Conservation (phyloP, 2,888 invertebrate genomes). For the Tachystola acroxantha region DNA sequence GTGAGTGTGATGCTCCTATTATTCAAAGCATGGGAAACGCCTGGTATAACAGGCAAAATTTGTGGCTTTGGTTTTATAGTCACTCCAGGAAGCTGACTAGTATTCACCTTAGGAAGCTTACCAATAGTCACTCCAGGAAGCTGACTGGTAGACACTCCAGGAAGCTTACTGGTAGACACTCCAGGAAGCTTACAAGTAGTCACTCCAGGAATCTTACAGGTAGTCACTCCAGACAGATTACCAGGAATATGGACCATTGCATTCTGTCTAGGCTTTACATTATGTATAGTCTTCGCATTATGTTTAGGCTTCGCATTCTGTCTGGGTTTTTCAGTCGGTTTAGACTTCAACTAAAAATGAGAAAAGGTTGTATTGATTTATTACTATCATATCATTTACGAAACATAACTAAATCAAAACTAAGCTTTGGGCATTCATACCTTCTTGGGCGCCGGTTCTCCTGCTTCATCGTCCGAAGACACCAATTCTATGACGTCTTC, state of each 20-base stretch:
- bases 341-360: slow-evolving; percentile 20
- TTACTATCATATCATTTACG: no score
- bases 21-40: no score
- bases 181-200: slow-evolving; percentile 44
- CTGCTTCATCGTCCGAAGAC: slow-evolving; percentile 69
- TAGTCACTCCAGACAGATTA: slow-evolving; percentile 42
- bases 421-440: no score
- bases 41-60: slow-evolving; percentile 16
- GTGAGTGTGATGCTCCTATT: slow-evolving; percentile 27
- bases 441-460: slow-evolving; percentile 56
- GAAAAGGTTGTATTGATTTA: no score
- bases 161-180: no score
- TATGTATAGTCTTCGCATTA: slow-evolving; percentile 65
- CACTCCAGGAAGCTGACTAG: slow-evolving; percentile 38
- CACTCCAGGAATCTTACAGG: slow-evolving; percentile 38
- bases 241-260: slow-evolving; percentile 66
- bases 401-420: no score
- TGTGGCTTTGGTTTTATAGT: slow-evolving; percentile 39
- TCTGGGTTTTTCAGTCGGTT: slow-evolving; percentile 49
- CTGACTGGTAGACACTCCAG: no score
- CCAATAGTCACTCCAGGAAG: slow-evolving; percentile 45
- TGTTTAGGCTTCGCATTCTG: slow-evolving; percentile 55
- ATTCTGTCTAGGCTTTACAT: slow-evolving; percentile 46
- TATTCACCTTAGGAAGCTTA: no score
- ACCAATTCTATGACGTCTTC: slow-evolving; percentile 67